Percentiles rank a stretch among this genome's conserved stretches.
Evolutionary conservation across 2,888 invertebrate species (phyloP).

Genomic region (Amphipoea lucens): DNA sequence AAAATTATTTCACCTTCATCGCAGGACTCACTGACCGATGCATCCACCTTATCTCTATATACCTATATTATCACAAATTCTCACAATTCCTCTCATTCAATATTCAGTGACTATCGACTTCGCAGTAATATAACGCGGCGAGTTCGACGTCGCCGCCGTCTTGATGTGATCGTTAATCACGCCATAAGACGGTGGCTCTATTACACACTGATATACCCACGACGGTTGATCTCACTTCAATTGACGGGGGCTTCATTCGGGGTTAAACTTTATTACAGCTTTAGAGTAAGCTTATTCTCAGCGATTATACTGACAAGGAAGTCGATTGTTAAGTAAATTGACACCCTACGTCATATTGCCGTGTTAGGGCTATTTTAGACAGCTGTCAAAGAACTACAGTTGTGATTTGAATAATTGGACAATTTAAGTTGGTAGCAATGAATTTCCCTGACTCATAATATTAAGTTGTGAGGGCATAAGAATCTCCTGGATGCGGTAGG

Average conservation of each 20-base stretch:
- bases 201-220: constrained; percentile 58
- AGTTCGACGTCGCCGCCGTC: constrained; percentile 41
- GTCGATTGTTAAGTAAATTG: not conserved
- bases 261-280: constrained; percentile 30
- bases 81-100: constrained; percentile 12
- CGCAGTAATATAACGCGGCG: constrained; percentile 32
- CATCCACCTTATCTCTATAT: not conserved
- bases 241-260: constrained; percentile 44
- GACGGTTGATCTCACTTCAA: constrained; percentile 55
- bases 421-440: not conserved
- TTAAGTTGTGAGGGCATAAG: not conserved
- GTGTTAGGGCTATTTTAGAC: not conserved
- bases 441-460: too few relatives aligned
- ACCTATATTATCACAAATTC: constrained; percentile 1
- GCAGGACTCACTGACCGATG: not conserved
- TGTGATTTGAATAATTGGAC: not conserved
- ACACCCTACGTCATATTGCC: not conserved
- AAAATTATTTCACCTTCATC: not conserved
- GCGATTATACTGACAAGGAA: not conserved
- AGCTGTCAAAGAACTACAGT: too few relatives aligned
- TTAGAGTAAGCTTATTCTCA: constrained; percentile 5
- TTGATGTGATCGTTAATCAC: constrained; percentile 62
- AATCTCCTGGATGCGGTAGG: not conserved
- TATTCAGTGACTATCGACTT: constrained; percentile 31
- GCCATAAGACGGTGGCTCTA: constrained; percentile 52